These are phyloP conservation scores for Hirtodrosophila alboralis DNA, from an alignment of 2,888 invertebrate species.

Conservation along the genomic window DNA sequence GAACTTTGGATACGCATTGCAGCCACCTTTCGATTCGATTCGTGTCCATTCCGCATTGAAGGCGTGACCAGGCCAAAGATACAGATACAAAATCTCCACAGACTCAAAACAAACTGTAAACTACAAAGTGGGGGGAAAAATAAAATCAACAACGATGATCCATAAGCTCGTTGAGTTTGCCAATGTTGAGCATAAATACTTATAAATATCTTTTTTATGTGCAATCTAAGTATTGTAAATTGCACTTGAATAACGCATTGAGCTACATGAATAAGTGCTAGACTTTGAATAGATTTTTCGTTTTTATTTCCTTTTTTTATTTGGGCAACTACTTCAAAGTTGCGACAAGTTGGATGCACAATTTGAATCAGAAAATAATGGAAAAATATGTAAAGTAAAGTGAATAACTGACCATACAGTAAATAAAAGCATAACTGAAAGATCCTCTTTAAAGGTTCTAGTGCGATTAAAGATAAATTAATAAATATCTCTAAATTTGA, in stretches of 20 bases:
- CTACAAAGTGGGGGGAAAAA: not conserved
- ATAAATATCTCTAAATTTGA: too few species aligned
- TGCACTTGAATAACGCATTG: conserved; percentile 5
- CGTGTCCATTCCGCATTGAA: conserved; percentile 15
- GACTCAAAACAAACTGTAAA: conserved; percentile 5
- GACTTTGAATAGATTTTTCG: too few species aligned
- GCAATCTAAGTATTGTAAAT: conserved; percentile 1
- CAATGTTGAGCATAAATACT: conserved; percentile 19
- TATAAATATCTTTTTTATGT: conserved; percentile 8
- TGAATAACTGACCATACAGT: too few species aligned
- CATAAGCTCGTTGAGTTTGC: conserved; percentile 16
- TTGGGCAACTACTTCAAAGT: too few species aligned
- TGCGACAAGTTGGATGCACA: not conserved
- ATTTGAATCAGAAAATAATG: not conserved
- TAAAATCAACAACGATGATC: conserved; percentile 17
- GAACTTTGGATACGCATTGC: conserved; percentile 43
- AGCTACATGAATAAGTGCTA: conserved; percentile 8
- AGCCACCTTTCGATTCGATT: conserved; percentile 18
- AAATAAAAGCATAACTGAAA: too few species aligned
- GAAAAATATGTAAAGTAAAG: too few species aligned
- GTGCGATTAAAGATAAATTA: too few species aligned
- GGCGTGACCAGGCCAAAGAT: conserved; percentile 27
- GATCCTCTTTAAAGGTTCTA: too few species aligned
- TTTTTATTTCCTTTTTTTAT: not conserved
- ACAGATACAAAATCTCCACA: conserved; percentile 15